phyloP scores from a whole-genome alignment of 2,888 invertebrate species.

The Falcaria lacertinaria region DNA sequence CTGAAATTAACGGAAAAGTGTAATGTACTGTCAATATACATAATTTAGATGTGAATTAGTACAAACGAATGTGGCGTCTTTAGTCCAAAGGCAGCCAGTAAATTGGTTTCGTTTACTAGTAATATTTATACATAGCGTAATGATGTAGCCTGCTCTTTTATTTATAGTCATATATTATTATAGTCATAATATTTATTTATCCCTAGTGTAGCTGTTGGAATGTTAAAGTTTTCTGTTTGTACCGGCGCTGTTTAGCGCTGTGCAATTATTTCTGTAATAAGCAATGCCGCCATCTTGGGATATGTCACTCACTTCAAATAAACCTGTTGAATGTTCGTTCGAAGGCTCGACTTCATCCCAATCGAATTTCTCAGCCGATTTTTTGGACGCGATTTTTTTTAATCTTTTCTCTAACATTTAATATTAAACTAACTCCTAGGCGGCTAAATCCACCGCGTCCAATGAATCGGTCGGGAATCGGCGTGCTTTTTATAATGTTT shows the following conservation, averaged over 20 bases:
- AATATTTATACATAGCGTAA: slow-evolving; percentile 50
- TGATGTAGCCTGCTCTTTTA: slow-evolving; percentile 48
- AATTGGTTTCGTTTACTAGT: slow-evolving; percentile 58
- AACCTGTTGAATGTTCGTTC: not conserved
- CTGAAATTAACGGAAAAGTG: slow-evolving; percentile 28
- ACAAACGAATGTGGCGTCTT: slow-evolving; percentile 47
- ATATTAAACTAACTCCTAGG: not conserved
- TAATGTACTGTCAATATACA: slow-evolving; percentile 27
- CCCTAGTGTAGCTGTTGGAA: slow-evolving; percentile 58
- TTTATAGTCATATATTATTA: no score
- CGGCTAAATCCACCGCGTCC: not conserved
- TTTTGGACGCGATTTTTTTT: not conserved
- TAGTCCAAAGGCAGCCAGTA: slow-evolving; percentile 34
- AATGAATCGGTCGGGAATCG: slow-evolving; percentile 29
- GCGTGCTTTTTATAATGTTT: slow-evolving; percentile 41
- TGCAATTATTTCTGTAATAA: slow-evolving; percentile 1
- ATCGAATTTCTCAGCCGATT: slow-evolving; percentile 1
- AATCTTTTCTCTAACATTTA: not conserved
- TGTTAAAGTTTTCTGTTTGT: slow-evolving; percentile 55
- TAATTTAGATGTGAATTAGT: slow-evolving; percentile 48
- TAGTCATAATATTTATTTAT: slow-evolving; percentile 51
- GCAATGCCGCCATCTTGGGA: slow-evolving; percentile 13
- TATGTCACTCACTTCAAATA: slow-evolving; percentile 10
- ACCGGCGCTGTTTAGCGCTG: slow-evolving; percentile 28
- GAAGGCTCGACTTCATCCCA: not conserved